phyloP scores from a whole-genome alignment of 2,888 invertebrate species.

The Meandrusa payeni region DNA sequence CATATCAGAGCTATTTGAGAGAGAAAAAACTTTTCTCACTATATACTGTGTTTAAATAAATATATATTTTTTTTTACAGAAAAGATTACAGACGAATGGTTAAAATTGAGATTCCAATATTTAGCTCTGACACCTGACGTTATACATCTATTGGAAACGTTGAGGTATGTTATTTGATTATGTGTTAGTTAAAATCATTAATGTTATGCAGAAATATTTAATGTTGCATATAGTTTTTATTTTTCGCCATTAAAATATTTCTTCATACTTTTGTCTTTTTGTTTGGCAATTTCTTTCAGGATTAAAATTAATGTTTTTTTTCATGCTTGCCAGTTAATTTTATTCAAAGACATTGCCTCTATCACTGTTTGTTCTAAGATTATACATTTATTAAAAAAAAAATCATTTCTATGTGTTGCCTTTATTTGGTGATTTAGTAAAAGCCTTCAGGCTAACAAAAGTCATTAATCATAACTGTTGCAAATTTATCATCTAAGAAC shows the following conservation, averaged over 20 bases:
- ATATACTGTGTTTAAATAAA: constrained; percentile 7
- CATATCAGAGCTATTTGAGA: too few relatives aligned
- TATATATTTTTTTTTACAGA: constrained; percentile 65
- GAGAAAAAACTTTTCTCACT: too few relatives aligned
- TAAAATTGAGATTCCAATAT: constrained; percentile 88
- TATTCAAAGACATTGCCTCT: constrained; percentile 30
- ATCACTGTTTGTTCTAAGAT: constrained; percentile 31
- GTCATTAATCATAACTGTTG: background rate
- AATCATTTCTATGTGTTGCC: too few relatives aligned
- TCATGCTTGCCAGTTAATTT: constrained; percentile 9
- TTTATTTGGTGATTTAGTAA: too few relatives aligned
- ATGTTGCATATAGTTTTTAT: constrained; percentile 24
- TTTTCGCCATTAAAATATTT: constrained; percentile 60
- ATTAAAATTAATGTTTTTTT: background rate
- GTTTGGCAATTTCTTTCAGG: constrained; percentile 41
- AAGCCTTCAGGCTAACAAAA: too few relatives aligned
- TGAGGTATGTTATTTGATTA: constrained; percentile 73
- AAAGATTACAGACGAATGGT: constrained; percentile 88
- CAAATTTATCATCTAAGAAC: constrained; percentile 37
- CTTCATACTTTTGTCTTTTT: constrained; percentile 58
- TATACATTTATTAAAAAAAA: too few relatives aligned
- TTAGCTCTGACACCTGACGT: constrained; percentile 86
- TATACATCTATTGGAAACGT: constrained; percentile 83
- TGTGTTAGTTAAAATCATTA: constrained; percentile 32
- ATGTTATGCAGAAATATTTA: constrained; percentile 75